These are phyloP conservation scores for Aphelocoma californica DNA, from an alignment of 2,797 vertebrate genomes.

Conservation along the genomic window DNA sequence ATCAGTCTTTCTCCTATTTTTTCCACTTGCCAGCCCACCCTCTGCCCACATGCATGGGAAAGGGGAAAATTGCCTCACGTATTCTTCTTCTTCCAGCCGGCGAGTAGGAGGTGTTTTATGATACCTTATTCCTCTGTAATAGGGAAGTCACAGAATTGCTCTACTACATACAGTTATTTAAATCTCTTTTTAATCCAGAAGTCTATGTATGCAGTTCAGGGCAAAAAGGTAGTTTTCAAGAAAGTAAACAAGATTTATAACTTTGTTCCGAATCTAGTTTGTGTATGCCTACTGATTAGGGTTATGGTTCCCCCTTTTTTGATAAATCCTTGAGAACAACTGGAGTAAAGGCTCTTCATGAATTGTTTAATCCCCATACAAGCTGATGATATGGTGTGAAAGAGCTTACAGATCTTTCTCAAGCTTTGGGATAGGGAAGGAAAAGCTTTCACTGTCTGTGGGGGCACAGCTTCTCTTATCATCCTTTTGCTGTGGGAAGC, in stretches of 20 bases:
- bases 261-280: background rate
- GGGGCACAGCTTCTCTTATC: background rate
- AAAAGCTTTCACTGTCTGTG: background rate
- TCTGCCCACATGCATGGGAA: constrained; percentile 17
- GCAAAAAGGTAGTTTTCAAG: background rate
- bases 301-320: background rate
- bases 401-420: background rate
- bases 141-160: constrained; percentile 35
- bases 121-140: constrained; percentile 51
- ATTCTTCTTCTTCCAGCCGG: constrained; percentile 44
- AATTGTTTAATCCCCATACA: background rate
- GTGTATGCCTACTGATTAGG: background rate
- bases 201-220: background rate
- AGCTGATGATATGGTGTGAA: background rate
- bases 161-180: constrained; percentile 1
- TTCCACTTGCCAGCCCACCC: constrained; percentile 2
- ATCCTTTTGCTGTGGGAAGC: background rate
- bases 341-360: background rate
- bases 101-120: constrained; percentile 54
- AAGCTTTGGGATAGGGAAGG: background rate
- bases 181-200: constrained; percentile 8
- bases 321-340: background rate
- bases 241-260: background rate
- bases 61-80: constrained; percentile 26
- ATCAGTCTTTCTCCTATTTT: constrained; percentile 18